phyloP scores from a whole-genome alignment of 2,797 vertebrate species.

The Spheniscus humboldti region DNA sequence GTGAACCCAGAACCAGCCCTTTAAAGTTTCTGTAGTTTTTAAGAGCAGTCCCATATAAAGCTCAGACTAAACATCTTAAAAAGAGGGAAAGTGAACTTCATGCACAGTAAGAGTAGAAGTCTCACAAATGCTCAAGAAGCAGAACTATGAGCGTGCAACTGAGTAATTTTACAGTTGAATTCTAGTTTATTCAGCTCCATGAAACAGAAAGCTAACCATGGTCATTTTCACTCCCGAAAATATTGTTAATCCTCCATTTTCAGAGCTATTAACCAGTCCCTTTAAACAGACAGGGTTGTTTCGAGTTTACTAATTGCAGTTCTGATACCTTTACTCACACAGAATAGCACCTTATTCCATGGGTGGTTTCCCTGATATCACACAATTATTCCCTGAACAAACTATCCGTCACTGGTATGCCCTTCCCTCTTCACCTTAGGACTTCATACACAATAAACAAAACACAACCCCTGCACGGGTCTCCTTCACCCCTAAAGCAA shows the following conservation, averaged over 20 bases:
- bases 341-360: not conserved
- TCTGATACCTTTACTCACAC: not conserved
- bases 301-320: not conserved
- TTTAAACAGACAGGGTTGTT: not conserved
- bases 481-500: not conserved
- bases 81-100: not conserved
- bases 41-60: not conserved
- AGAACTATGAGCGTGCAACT: not conserved
- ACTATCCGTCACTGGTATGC: fast-evolving
- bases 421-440: not conserved
- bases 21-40: not conserved
- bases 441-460: not conserved
- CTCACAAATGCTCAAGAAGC: not conserved
- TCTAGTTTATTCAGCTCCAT: not conserved
- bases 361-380: not conserved
- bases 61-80: not conserved
- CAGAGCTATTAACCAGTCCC: not conserved
- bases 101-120: not conserved
- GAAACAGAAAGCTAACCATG: not conserved
- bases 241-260: not conserved
- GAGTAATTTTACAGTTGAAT: not conserved
- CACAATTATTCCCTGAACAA: not conserved
- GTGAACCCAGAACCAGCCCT: not conserved
- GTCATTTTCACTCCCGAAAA: not conserved
- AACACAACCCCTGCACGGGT: not conserved